These are phyloP conservation scores for Lepidurus packardi DNA, from an alignment of 1,140 invertebrate species.

Conservation along the genomic window DNA sequence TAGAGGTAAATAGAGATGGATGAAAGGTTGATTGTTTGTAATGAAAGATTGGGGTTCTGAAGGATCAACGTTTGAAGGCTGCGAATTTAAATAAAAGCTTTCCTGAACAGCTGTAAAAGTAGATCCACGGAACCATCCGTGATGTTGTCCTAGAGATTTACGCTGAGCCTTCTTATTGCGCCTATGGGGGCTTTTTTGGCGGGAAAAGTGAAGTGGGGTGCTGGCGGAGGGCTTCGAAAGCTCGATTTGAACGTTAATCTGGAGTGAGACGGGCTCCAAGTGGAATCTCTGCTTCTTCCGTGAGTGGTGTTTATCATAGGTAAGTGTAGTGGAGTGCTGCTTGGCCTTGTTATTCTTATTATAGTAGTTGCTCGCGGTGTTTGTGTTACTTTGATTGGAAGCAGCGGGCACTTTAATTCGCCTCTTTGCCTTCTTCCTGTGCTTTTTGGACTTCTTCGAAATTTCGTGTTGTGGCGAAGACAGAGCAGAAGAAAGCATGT, in stretches of 20 bases:
- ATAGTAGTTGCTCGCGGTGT: background rate
- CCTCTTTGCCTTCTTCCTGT: slow-evolving; percentile 2
- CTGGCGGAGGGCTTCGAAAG: background rate
- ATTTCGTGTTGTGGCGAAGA: background rate
- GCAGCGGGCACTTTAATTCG: background rate
- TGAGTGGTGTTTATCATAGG: background rate
- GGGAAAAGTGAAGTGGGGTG: background rate
- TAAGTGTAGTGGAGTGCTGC: background rate
- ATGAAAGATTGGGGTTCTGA: background rate
- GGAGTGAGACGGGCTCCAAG: background rate
- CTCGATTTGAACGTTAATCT: slow-evolving; percentile 19
- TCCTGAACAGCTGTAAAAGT: background rate
- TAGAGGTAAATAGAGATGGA: background rate
- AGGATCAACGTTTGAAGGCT: background rate
- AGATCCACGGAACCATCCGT: background rate
- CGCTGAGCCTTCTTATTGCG: background rate
- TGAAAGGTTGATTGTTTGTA: background rate
- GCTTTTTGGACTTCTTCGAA: background rate
- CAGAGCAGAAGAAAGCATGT: background rate
- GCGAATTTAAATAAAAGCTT: background rate
- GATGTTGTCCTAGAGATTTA: background rate
- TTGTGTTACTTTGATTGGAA: background rate
- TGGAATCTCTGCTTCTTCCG: background rate
- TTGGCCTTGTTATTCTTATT: background rate
- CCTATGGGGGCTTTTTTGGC: background rate